A percentile compares a stretch with the other conserved stretches of the same genome.
Conservation (phyloP, 2,113 vertebrate species). For the Gopherus flavomarginatus region DNA sequence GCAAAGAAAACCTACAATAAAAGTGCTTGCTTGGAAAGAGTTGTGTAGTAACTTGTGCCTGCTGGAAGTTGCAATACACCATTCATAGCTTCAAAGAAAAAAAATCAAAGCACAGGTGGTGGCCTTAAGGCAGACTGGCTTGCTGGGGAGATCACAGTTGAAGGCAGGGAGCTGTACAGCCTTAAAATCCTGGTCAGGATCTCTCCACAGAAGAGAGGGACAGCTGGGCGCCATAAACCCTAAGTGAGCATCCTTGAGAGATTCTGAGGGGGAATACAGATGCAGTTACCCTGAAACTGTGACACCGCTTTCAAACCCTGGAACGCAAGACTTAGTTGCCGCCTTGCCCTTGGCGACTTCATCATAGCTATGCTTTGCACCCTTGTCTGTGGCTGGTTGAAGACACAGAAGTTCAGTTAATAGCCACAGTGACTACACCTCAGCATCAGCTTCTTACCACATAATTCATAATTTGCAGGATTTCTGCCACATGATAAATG, state of each 20-base stretch:
- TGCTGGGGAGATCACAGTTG: neutral
- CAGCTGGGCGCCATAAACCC: neutral
- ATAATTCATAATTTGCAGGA: neutral
- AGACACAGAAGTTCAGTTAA: slow-evolving; percentile 22
- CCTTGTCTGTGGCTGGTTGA: slow-evolving; percentile 28
- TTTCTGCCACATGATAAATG: neutral
- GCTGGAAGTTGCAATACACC: neutral
- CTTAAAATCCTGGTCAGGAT: neutral
- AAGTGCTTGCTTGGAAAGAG: neutral
- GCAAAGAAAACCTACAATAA: neutral
- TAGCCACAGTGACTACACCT: neutral
- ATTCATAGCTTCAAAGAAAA: neutral
- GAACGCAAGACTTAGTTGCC: slow-evolving; percentile 27
- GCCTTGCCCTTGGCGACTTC: slow-evolving; percentile 19
- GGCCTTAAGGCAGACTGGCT: neutral
- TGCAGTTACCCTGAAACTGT: neutral
- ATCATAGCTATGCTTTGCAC: neutral
- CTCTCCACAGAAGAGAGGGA: neutral
- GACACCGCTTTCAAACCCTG: neutral
- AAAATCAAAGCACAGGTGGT: neutral
- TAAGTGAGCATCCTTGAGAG: neutral
- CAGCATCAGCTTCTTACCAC: neutral
- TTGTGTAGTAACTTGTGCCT: neutral
- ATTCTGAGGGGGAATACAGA: neutral
- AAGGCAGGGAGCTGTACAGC: neutral